A percentile compares a stretch with the other conserved stretches of the same genome.
These are phyloP conservation scores for Saccopteryx bilineata DNA, from an alignment of 2,113 vertebrate genomes.

Conservation along the genomic window DNA sequence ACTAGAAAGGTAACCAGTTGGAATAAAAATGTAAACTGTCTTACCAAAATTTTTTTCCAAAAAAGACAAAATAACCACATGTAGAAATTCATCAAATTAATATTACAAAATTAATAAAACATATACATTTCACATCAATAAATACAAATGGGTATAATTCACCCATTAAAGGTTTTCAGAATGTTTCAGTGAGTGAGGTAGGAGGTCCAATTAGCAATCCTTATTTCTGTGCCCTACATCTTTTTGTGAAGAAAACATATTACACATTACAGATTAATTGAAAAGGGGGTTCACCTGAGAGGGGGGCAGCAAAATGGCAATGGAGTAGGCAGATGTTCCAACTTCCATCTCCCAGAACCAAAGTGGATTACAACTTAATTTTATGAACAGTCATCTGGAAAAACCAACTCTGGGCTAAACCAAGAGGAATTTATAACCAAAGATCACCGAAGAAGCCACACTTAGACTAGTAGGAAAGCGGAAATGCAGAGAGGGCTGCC, in stretches of 20 bases:
- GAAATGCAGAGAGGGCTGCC: no score
- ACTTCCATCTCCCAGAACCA: no score
- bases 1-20: not conserved
- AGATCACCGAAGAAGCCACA: no score
- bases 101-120: not conserved
- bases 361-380: no score
- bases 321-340: no score
- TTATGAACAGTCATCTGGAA: no score
- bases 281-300: not conserved
- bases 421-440: no score
- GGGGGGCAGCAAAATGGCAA: no score
- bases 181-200: not conserved
- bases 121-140: not conserved
- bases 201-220: not conserved
- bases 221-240: not conserved
- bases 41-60: not conserved
- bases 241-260: conserved; percentile 11
- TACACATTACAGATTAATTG: conserved; percentile 3
- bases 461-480: no score
- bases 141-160: not conserved
- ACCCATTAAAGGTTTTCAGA: not conserved
- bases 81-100: not conserved
- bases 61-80: not conserved
- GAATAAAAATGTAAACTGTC: conserved; percentile 1
- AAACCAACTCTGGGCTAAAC: no score